Conservation (phyloP, 1,140 invertebrate genomes). For the Laodelphax striatellus region DNA sequence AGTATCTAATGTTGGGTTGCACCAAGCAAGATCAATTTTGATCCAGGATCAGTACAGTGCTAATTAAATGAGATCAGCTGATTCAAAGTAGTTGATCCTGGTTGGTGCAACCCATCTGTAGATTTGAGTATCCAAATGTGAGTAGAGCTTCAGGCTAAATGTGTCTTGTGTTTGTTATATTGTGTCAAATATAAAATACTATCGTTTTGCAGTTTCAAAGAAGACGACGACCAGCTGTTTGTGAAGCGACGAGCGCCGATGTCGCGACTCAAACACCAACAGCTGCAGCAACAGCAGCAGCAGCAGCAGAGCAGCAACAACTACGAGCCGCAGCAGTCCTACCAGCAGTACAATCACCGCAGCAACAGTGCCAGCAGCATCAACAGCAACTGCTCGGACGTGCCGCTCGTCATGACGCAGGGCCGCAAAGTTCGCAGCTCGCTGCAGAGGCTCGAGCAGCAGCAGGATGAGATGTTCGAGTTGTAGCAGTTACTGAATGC, state of each 20-base stretch:
- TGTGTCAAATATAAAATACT: too few species aligned
- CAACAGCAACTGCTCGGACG: constrained; percentile 12
- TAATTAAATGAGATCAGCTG: too few species aligned
- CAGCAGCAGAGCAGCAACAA: background rate
- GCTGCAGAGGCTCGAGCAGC: constrained; percentile 62
- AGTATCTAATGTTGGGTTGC: too few species aligned
- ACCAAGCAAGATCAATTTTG: too few species aligned
- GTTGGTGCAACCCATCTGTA: too few species aligned
- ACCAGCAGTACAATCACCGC: background rate
- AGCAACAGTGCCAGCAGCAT: constrained; percentile 1
- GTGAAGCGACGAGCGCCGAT: constrained; percentile 28
- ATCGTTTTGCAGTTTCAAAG: constrained; percentile 24
- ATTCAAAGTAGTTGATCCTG: too few species aligned
- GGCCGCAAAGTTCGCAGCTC: constrained; percentile 64
- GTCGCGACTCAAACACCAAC: constrained; percentile 29
- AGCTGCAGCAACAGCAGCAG: constrained; percentile 7
- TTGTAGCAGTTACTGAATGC: constrained; percentile 47
- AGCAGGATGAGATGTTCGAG: constrained; percentile 81
- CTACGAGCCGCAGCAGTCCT: constrained; percentile 28
- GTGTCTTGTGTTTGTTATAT: too few species aligned
- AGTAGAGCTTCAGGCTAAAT: too few species aligned
- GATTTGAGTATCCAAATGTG: too few species aligned
- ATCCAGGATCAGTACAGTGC: too few species aligned
- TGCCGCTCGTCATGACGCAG: constrained; percentile 61
- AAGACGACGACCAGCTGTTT: constrained; percentile 24